phyloP scores from a whole-genome alignment of 1,140 invertebrate genomes.

The Tetranychus urticae region DNA sequence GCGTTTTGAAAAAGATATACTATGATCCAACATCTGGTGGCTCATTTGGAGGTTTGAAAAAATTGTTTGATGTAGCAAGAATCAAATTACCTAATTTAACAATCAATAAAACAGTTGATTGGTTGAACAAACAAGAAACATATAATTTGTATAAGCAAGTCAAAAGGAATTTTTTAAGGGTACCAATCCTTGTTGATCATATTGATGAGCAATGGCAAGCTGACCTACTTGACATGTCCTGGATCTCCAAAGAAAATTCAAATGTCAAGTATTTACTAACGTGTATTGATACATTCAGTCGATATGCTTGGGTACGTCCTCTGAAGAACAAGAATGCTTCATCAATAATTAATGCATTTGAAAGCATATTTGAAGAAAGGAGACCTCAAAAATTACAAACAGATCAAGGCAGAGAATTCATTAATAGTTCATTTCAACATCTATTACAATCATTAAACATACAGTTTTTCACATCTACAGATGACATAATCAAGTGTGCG shows the following conservation, averaged over 20 bases:
- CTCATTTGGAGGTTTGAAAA: not conserved
- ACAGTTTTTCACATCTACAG: too few species aligned
- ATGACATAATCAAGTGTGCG: conserved; percentile 21
- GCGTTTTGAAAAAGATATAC: not conserved
- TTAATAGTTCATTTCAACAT: too few species aligned
- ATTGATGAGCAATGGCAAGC: conserved; percentile 3
- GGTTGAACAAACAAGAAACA: conserved; percentile 6
- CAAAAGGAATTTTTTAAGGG: conserved; percentile 12
- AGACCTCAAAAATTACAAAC: too few species aligned
- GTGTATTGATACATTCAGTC: conserved; percentile 14
- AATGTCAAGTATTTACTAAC: conserved; percentile 12
- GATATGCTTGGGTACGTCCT: conserved; percentile 12
- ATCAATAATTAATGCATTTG: conserved; percentile 7
- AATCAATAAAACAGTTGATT: conserved; percentile 7
- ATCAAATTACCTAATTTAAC: not conserved
- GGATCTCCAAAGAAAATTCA: conserved; percentile 10
- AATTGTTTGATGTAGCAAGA: not conserved
- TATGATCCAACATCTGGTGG: not conserved
- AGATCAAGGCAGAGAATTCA: too few species aligned
- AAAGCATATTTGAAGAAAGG: conserved; percentile 7
- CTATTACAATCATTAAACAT: too few species aligned
- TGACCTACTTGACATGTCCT: conserved; percentile 11
- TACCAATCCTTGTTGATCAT: conserved; percentile 2
- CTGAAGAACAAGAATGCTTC: conserved; percentile 11
- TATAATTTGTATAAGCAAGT: conserved; percentile 13